Base-by-base conservation (phyloP, 2,113 vertebrate species). In the Gila orcuttii region DNA sequence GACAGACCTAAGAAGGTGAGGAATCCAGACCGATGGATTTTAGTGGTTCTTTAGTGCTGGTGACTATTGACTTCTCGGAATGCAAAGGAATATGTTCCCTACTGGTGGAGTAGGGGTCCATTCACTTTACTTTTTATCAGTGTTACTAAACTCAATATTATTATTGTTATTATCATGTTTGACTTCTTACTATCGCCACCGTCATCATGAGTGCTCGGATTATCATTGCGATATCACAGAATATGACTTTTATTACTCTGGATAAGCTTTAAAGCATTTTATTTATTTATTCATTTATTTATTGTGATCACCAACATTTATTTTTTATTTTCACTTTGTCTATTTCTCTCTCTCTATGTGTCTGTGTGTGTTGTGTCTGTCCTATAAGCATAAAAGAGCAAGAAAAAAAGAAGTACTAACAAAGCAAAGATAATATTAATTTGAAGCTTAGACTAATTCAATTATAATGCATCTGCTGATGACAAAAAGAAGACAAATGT, bases 341-440 rank as follows among this genome's bases (percentile, higher is more conserved):
- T 59, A 33, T 64, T 42, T 90, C 82, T 90, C 75, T 90, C 31
- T 93, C 33, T 92, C 21, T 93, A 75, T 89, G 36, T 93, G 83
- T 92, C 79, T 89, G 86, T 91, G 25, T 68, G 87, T 92, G 89
- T 91, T 91, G 92, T 90, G 91, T 94, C 90, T 92, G 89, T 92
- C 90, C 89, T 91, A 82, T 85, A 90, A 88, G 87, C 82, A 87
- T 86, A 91, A 90, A 88, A 91, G 86, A 83, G 13, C 76, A 89
- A 85, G 39, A 85, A 91, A 89, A 89, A 92, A 92, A 92, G 76
- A 79, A 91, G 57, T 90, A 91, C 88, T 86, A 89, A 85, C 89
- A 92, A 92, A 85, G 89, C 79, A 89, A 90, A 85, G 86, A 91
- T 87, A 87, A 79, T 87, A 81, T 93, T 91, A 86, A 90, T 91